Evolutionary conservation across 2,797 vertebrate species (phyloP), one percentile per base, ranked within the genome.

Genomic region (Sparus aurata): DNA sequence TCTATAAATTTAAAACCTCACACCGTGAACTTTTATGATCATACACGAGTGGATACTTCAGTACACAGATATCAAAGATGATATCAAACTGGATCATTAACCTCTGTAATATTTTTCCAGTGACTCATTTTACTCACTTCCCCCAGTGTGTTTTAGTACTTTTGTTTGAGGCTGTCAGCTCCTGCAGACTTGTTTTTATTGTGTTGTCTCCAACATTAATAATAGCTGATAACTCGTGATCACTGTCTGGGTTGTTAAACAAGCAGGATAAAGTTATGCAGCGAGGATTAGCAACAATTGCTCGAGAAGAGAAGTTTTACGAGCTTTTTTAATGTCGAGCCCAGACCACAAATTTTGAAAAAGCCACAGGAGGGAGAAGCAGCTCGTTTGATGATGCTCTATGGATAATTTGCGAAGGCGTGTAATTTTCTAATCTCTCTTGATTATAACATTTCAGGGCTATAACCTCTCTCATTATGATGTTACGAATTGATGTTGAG

Each of bases 231-330:
- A 47, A 73, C 62, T 72, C 3, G 2, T 70, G 69, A 68, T 73
- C 49, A 45, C 38, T 12, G 0, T 66, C 62, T 47, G 68, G 54
- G 45, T 67, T 41, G 57, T 73, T 54, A 54, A 79, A 82, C 41
- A 23, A 52, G 54, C 34, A 58, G 52, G 62, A 75, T 81, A 64
- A 72, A 76, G 57, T 78, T 78, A 73, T 5, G 30, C 46, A 69
- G 60, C 10, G 9, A 60, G 81, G 80, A 86, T 83, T 73, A 80
- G 65, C 47, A 72, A 68, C 68, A 27, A 80, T 84, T 86, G 45
- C 63, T 80, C 78, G 69, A 77, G 72, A 79, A 83, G 50, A 89
- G 72, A 80, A 72, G 54, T 89, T 38, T 89, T 85, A 84, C 25
- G 38, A 88, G 66, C 12, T 45, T 68, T 86, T 83, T 87, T 75